These are phyloP conservation scores for Ectropis crepuscularia DNA, from an alignment of 2,888 invertebrate species.

Conservation along the genomic window DNA sequence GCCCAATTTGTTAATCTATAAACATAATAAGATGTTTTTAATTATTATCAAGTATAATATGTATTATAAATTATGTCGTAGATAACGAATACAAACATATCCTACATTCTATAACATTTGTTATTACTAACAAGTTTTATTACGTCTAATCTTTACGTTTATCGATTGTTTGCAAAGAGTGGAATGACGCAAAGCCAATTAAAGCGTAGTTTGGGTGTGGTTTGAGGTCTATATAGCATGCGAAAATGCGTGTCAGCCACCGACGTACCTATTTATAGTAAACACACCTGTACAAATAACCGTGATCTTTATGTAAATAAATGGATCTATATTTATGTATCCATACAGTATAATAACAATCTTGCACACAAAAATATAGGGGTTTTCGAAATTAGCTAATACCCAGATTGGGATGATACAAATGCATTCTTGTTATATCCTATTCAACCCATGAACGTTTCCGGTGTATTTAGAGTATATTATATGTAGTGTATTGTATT, in stretches of 20 bases:
- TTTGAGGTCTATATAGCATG: neutral
- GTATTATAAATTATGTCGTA: neutral
- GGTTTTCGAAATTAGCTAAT: too few species aligned
- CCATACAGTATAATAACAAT: too few species aligned
- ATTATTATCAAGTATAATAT: neutral
- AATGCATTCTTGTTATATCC: too few species aligned
- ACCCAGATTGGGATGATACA: too few species aligned
- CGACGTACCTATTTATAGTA: neutral
- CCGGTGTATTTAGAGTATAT: too few species aligned
- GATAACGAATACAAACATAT: slow-evolving; percentile 4
- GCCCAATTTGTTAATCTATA: too few species aligned
- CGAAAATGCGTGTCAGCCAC: neutral
- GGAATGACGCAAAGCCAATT: slow-evolving; percentile 23
- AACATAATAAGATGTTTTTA: too few species aligned
- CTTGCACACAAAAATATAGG: too few species aligned
- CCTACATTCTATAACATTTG: neutral
- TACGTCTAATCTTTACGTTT: slow-evolving; percentile 20
- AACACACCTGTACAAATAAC: neutral
- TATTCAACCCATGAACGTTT: too few species aligned
- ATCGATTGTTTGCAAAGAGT: slow-evolving; percentile 25
- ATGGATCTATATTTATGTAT: too few species aligned
- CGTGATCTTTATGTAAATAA: too few species aligned
- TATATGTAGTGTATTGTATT: too few species aligned
- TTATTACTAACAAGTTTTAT: slow-evolving; percentile 25
- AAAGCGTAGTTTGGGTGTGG: slow-evolving; percentile 4